Evolutionary conservation across 2,113 vertebrate genomes (phyloP).

Genomic region (Apteryx owenii): DNA sequence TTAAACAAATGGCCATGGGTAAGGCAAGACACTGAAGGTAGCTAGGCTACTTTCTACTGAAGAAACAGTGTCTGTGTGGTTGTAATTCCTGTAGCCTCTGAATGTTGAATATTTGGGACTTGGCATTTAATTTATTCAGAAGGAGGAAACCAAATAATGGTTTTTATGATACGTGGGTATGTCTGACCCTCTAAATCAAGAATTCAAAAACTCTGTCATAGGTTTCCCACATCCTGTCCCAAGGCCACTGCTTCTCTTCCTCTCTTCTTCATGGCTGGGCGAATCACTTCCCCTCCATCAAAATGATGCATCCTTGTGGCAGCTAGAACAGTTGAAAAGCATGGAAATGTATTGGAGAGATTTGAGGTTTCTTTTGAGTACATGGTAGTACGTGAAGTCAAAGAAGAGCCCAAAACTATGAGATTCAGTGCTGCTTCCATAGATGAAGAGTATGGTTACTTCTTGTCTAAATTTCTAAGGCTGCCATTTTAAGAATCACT

Average conservation of each 20-base stretch:
- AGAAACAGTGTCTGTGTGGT: not conserved
- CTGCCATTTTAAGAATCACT: not conserved
- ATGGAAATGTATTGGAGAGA: not conserved
- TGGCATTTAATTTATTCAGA: not conserved
- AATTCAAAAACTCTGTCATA: not conserved
- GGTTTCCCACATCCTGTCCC: not conserved
- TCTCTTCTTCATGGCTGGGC: not conserved
- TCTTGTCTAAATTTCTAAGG: not conserved
- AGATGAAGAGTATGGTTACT: not conserved
- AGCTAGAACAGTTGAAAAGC: not conserved
- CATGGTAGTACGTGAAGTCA: not conserved
- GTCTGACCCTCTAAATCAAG: not conserved
- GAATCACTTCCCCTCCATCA: not conserved
- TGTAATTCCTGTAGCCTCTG: not conserved
- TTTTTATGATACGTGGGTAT: not conserved
- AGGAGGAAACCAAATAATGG: not conserved
- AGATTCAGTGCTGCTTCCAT: not conserved
- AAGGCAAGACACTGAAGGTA: not conserved
- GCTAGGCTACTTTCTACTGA: not conserved
- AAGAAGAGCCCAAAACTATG: not conserved
- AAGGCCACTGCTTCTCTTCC: not conserved
- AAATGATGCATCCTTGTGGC: not conserved
- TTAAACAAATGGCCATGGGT: fast-evolving
- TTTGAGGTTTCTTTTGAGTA: not conserved
- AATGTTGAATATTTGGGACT: not conserved